Evolutionary conservation across 2,888 invertebrate genomes (phyloP).

Genomic region (Drosophila monieri): DNA sequence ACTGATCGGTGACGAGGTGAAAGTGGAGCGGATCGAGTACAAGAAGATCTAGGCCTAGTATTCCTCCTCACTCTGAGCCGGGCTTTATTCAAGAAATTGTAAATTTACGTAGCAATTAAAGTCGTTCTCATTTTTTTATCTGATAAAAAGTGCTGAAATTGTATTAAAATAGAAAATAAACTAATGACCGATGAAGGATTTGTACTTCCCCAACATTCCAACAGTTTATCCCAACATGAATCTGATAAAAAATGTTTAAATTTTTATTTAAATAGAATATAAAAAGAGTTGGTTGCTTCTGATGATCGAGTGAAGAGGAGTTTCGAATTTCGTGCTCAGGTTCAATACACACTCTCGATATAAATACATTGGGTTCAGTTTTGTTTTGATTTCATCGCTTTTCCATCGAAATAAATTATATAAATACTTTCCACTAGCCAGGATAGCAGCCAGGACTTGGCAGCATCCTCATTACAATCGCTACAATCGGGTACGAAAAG

Average conservation of each 20-base stretch:
- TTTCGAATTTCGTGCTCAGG: constrained; percentile 61
- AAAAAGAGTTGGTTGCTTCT: constrained; percentile 57
- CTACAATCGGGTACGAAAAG: constrained; percentile 18
- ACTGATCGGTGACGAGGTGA: constrained; percentile 98
- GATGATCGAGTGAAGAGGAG: constrained; percentile 59
- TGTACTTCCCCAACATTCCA: background rate
- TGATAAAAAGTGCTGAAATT: constrained; percentile 68
- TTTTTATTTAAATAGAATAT: constrained; percentile 80
- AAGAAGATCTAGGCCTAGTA: constrained; percentile 90
- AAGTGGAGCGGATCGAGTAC: constrained; percentile 99
- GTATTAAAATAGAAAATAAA: constrained; percentile 61
- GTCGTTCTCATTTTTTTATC: constrained; percentile 54
- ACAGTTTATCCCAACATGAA: background rate
- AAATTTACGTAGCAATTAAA: constrained; percentile 66
- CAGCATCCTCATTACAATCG: constrained; percentile 29
- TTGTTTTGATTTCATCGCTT: constrained; percentile 16
- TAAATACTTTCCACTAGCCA: constrained; percentile 58
- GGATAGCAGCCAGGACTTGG: constrained; percentile 34
- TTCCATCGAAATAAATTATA: constrained; percentile 37
- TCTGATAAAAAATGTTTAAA: constrained; percentile 79
- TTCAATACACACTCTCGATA: constrained; percentile 33
- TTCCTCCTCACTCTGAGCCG: constrained; percentile 53
- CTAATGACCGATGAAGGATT: background rate
- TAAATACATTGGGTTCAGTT: constrained; percentile 48
- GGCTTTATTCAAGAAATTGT: constrained; percentile 53